Conservation (phyloP, 2,113 vertebrate species). For the Caracal caracal region DNA sequence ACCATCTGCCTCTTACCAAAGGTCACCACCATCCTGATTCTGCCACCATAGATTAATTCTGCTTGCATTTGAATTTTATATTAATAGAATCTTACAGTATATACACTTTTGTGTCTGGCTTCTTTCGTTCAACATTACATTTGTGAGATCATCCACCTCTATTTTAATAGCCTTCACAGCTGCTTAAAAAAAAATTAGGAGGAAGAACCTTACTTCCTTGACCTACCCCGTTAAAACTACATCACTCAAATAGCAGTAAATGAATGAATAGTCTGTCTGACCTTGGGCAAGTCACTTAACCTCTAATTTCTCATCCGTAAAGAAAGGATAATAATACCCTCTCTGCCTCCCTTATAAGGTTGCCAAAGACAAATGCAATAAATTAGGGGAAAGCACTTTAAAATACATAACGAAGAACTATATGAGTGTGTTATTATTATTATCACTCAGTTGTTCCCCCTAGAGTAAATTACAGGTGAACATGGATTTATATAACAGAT, state of each 20-base stretch:
- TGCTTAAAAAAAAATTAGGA: slow-evolving; percentile 58
- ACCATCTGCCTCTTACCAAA: not conserved
- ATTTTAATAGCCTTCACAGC: slow-evolving; percentile 77
- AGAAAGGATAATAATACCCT: slow-evolving; percentile 55
- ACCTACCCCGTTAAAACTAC: slow-evolving; percentile 38
- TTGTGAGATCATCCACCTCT: slow-evolving; percentile 71
- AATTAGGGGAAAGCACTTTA: slow-evolving; percentile 67
- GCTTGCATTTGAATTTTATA: slow-evolving; percentile 51
- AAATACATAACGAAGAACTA: slow-evolving; percentile 61
- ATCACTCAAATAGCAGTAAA: slow-evolving; percentile 58
- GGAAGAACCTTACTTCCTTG: slow-evolving; percentile 65
- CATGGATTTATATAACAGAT: slow-evolving; percentile 68
- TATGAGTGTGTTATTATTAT: slow-evolving; percentile 68
- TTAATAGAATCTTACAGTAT: slow-evolving; percentile 42
- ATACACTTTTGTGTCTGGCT: slow-evolving; percentile 63
- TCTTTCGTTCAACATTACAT: slow-evolving; percentile 57
- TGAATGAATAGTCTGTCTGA: slow-evolving; percentile 67
- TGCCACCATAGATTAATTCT: slow-evolving; percentile 13
- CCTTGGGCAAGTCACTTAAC: slow-evolving; percentile 77
- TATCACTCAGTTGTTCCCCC: slow-evolving; percentile 63
- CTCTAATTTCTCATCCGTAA: slow-evolving; percentile 65
- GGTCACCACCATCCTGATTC: not conserved
- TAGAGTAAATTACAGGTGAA: slow-evolving; percentile 72
- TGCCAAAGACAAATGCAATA: slow-evolving; percentile 61
- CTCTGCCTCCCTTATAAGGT: slow-evolving; percentile 20